phyloP scores from a whole-genome alignment of 2,888 invertebrate species.

The Tryphoninae sp. region DNA sequence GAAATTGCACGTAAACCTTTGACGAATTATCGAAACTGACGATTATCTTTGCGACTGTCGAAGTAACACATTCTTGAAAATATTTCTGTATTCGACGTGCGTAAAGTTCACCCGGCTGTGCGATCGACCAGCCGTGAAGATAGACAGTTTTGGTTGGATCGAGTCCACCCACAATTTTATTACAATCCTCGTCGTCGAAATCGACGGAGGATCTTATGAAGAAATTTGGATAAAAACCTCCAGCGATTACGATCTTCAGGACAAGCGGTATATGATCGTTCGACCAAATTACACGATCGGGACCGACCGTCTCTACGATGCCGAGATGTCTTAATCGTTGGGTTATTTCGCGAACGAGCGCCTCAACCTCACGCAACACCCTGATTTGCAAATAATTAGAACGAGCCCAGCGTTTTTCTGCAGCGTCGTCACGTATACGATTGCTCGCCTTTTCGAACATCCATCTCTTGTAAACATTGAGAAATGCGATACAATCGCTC shows the following conservation, averaged over 20 bases:
- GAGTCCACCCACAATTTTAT: conserved; percentile 86
- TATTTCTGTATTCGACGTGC: conserved; percentile 85
- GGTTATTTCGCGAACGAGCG: conserved; percentile 88
- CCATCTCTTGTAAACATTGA: conserved; percentile 93
- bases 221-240: conserved; percentile 97
- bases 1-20: conserved; percentile 88
- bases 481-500: conserved; percentile 92
- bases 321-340: conserved; percentile 84
- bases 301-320: conserved; percentile 83
- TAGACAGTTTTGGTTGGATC: conserved; percentile 91
- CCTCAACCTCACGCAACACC: conserved; percentile 88
- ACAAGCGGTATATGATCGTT: conserved; percentile 84
- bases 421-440: conserved; percentile 82
- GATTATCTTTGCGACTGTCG: conserved; percentile 65
- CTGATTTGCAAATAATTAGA: conserved; percentile 87
- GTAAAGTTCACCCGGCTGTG: conserved; percentile 89
- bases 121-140: conserved; percentile 82
- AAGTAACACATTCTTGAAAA: conserved; percentile 80
- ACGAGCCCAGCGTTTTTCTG: conserved; percentile 86
- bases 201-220: conserved; percentile 84
- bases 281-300: conserved; percentile 81
- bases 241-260: conserved; percentile 90
- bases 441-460: conserved; percentile 84
- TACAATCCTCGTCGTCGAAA: conserved; percentile 86
- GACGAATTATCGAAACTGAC: conserved; percentile 82